Percentiles rank a stretch among this genome's conserved stretches.
Evolutionary conservation across 1,140 invertebrate genomes (phyloP).

Genomic region (Goniozus legneri): DNA sequence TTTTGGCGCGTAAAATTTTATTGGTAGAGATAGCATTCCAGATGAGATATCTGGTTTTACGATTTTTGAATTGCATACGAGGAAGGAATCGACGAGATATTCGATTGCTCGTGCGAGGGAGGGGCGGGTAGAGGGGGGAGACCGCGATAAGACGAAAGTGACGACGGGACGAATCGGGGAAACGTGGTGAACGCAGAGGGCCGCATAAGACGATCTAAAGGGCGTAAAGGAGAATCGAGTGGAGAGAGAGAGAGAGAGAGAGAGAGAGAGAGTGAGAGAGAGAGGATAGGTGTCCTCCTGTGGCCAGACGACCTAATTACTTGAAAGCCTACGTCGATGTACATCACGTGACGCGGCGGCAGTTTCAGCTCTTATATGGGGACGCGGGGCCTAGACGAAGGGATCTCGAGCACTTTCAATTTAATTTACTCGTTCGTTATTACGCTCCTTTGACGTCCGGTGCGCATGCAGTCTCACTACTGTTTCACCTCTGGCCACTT

Average conservation of each 20-base stretch:
- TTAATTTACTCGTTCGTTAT: constrained; percentile 30
- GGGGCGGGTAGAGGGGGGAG: too few species aligned
- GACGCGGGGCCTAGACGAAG: too few species aligned
- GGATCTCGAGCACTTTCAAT: constrained; percentile 29
- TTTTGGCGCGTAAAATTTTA: too few species aligned
- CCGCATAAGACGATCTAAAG: not conserved
- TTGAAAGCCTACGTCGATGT: constrained; percentile 25
- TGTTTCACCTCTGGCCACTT: constrained; percentile 1
- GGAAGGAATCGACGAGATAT: too few species aligned
- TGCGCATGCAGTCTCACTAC: constrained; percentile 8
- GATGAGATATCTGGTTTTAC: too few species aligned
- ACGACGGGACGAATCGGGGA: not conserved
- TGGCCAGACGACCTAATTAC: constrained; percentile 36
- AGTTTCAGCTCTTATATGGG: too few species aligned
- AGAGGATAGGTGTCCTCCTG: constrained; percentile 18
- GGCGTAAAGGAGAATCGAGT: not conserved
- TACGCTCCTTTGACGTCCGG: constrained; percentile 19
- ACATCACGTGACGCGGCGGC: too few species aligned
- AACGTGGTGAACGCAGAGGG: not conserved
- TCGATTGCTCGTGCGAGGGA: too few species aligned
- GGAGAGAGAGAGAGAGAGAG: not conserved
- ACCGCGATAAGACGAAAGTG: too few species aligned
- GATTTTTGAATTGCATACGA: too few species aligned
- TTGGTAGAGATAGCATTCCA: too few species aligned
- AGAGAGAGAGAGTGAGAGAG: not conserved